These are phyloP conservation scores for Platerodrilus igneus DNA, from an alignment of 2,888 invertebrate species.

Conservation along the genomic window DNA sequence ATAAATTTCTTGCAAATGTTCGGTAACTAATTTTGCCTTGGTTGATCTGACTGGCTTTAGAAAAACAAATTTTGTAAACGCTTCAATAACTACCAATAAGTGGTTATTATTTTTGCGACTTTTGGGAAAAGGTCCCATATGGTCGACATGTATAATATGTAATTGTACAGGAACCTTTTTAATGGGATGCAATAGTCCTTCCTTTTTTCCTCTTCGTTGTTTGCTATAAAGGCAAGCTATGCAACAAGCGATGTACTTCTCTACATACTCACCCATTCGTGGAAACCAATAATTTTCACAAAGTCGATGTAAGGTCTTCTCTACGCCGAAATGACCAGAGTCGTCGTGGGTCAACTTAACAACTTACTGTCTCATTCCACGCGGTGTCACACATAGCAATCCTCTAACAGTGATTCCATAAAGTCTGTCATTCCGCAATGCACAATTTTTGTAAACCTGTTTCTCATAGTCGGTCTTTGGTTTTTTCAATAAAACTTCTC, in stretches of 20 bases:
- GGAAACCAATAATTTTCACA: constrained; percentile 32
- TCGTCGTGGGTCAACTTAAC: too few species aligned
- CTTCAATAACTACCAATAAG: constrained; percentile 37
- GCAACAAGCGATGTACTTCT: constrained; percentile 33
- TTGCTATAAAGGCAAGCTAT: too few species aligned
- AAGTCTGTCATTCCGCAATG: too few species aligned
- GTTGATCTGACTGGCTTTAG: constrained; percentile 11
- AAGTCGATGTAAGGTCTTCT: constrained; percentile 32
- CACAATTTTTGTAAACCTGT: too few species aligned
- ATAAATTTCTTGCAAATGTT: constrained; percentile 14
- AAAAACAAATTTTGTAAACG: constrained; percentile 28
- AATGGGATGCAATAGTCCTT: constrained; percentile 35
- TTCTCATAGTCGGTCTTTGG: too few species aligned
- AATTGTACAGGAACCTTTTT: constrained; percentile 40
- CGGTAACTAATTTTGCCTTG: background rate
- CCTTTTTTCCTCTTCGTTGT: constrained; percentile 24
- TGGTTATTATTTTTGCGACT: constrained; percentile 35
- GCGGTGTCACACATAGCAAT: too few species aligned
- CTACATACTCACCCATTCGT: constrained; percentile 30
- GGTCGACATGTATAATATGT: constrained; percentile 43
- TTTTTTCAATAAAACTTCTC: too few species aligned
- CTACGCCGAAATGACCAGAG: too few species aligned
- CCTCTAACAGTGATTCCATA: too few species aligned
- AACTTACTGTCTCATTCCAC: too few species aligned
- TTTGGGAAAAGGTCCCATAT: constrained; percentile 41